phyloP scores from a whole-genome alignment of 2,888 invertebrate species.

The Reticulitermes lucifugus region DNA sequence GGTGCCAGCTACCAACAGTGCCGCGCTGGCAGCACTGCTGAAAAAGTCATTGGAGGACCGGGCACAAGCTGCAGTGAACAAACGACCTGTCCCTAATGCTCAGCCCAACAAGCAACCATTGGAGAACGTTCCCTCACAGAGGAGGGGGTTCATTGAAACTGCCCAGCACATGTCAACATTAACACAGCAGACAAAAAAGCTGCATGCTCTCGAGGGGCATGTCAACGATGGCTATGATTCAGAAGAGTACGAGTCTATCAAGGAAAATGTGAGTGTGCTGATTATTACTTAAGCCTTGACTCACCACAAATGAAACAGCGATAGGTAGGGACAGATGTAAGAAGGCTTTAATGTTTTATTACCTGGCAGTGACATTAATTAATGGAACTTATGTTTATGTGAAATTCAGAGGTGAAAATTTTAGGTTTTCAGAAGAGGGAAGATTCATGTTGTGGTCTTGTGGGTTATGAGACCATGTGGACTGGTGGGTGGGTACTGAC shows the following conservation, averaged over 20 bases:
- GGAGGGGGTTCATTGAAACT: not conserved
- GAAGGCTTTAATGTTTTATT: too few relatives aligned
- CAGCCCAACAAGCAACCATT: not conserved
- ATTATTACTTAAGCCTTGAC: too few relatives aligned
- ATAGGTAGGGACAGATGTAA: too few relatives aligned
- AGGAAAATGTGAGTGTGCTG: conserved; percentile 20
- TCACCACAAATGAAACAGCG: too few relatives aligned
- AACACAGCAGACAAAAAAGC: not conserved
- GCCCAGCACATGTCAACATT: not conserved
- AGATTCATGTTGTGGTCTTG: too few relatives aligned
- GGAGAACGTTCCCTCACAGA: not conserved
- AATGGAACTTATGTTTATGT: too few relatives aligned
- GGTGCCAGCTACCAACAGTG: not conserved
- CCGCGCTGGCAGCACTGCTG: not conserved
- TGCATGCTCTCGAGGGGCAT: not conserved
- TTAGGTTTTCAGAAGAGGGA: too few relatives aligned
- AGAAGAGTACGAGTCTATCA: conserved; percentile 25
- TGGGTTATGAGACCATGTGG: too few relatives aligned
- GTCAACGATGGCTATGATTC: not conserved
- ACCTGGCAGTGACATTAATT: too few relatives aligned
- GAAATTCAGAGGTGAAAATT: too few relatives aligned
- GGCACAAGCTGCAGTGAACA: not conserved
- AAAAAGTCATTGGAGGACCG: not conserved
- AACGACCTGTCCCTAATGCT: not conserved
- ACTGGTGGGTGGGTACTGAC: too few relatives aligned